Percentiles rank a stretch among this genome's conserved stretches.
These are phyloP conservation scores for Diprion similis DNA, from an alignment of 1,140 invertebrate genomes.

Conservation along the genomic window DNA sequence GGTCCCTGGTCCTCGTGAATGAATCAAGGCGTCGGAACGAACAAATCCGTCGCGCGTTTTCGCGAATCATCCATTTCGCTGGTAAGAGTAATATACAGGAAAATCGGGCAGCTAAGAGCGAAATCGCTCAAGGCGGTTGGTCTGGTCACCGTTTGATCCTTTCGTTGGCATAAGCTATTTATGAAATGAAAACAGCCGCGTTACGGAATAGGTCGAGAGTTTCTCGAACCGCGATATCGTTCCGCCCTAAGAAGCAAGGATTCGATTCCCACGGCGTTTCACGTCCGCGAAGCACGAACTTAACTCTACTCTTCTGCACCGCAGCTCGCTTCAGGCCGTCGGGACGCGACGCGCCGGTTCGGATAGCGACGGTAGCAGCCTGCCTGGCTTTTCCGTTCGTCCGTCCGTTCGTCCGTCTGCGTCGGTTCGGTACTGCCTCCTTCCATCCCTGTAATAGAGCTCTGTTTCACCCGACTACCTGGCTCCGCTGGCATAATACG, in stretches of 20 bases:
- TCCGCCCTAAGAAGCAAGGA: not conserved
- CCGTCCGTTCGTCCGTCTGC: not conserved
- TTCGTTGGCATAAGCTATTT: too few species aligned
- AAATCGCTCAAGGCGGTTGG: too few species aligned
- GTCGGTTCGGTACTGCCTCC: not conserved
- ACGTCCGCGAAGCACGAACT: too few species aligned
- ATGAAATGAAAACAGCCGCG: not conserved
- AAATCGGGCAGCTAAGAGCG: too few species aligned
- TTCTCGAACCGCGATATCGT: not conserved
- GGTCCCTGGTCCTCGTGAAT: too few species aligned
- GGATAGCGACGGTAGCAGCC: not conserved
- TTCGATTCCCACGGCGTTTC: not conserved
- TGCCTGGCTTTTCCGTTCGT: not conserved
- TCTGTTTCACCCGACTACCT: not conserved
- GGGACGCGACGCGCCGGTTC: not conserved
- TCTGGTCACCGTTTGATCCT: too few species aligned
- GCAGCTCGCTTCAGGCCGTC: not conserved
- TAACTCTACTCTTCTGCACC: not conserved
- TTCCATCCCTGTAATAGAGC: slow-evolving; percentile 1
- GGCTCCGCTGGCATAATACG: not conserved
- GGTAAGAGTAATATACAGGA: too few species aligned
- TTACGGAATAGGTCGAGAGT: not conserved
- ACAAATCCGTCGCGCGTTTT: too few species aligned
- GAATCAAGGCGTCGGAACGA: too few species aligned
- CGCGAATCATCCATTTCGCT: too few species aligned